Evolutionary conservation across 2,113 vertebrate species (phyloP), one percentile per base, ranked within the genome.

Genomic region (Pandion haliaetus): DNA sequence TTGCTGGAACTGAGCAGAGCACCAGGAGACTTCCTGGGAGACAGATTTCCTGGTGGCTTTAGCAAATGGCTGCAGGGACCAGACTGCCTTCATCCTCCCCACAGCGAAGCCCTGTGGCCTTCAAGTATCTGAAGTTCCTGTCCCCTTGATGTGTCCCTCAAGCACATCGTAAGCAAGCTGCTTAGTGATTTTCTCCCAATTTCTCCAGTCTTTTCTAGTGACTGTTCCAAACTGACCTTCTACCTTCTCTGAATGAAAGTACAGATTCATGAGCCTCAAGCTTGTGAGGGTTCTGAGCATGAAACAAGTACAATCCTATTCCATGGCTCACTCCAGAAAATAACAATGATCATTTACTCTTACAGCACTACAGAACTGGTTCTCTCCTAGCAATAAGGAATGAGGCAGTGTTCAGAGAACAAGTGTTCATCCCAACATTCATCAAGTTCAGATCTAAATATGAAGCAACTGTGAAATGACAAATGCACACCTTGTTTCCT

Each of bases 401-500:
- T 13, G 49, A 88, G 59, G 63, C 63, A 62, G 84, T 13, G 26
- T 24, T 88, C 91, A 73, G 50, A 86, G 25, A 92, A 57, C 40
- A 80, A 74, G 47, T 0, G 21, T 13, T 90, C 90, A 91, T 92
- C 78, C 92, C 86, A 82, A 65, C 80, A 82, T 94, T 94, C 94
- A 72, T 97, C 65, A 69, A 86, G 61, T 40, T 91, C 36, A 93
- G 54, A 95, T 91, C 52, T 88, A 83, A 91, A 88, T 69, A 82
- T 93, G 90, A 97, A 94, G 92, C 95, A 97, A 90, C 58, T 90
- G 31, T n/a, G 45, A 90, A 89, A 24, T 90, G 55, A 92, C 62
- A 96, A 78, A 95, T 6, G 36, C 14, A 31, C 95, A 95, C 62
- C 59, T 78, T 85, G 78, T 83, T 97, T 97, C 96, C 93, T 95